These are phyloP conservation scores for Galeopterus variegatus DNA, from an alignment of 2,113 vertebrate genomes.

Conservation along the genomic window DNA sequence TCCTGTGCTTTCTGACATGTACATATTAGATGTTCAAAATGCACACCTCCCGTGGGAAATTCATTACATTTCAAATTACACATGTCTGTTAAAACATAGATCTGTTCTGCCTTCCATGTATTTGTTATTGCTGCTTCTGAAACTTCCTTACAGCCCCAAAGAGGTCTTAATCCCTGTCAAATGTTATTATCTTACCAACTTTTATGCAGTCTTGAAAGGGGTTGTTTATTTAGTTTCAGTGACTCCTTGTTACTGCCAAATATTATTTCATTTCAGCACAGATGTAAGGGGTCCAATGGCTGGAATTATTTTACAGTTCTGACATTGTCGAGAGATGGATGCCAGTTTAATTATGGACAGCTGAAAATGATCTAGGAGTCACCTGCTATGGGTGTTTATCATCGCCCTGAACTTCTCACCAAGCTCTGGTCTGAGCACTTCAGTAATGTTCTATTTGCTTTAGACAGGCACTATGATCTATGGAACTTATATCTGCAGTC, in stretches of 20 bases:
- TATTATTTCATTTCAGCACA: constrained; percentile 86
- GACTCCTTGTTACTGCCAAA: constrained; percentile 86
- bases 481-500: not conserved
- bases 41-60: constrained; percentile 63
- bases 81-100: constrained; percentile 64
- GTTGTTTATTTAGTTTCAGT: constrained; percentile 86
- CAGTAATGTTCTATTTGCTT: not conserved
- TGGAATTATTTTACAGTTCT: constrained; percentile 80
- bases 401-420: constrained; percentile 73
- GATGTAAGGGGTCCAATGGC: constrained; percentile 82
- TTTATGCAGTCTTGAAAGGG: constrained; percentile 84
- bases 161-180: constrained; percentile 86
- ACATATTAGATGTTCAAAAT: constrained; percentile 56
- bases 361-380: constrained; percentile 82
- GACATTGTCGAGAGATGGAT: constrained; percentile 79
- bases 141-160: constrained; percentile 81
- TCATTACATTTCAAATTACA: constrained; percentile 77
- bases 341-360: constrained; percentile 84
- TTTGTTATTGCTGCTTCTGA: constrained; percentile 85
- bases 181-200: constrained; percentile 82
- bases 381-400: constrained; percentile 80
- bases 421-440: not conserved
- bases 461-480: constrained; percentile 4
- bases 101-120: constrained; percentile 72
- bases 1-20: constrained; percentile 47